Evolutionary conservation across 2,113 vertebrate species (phyloP).

Genomic region (Otis tarda): DNA sequence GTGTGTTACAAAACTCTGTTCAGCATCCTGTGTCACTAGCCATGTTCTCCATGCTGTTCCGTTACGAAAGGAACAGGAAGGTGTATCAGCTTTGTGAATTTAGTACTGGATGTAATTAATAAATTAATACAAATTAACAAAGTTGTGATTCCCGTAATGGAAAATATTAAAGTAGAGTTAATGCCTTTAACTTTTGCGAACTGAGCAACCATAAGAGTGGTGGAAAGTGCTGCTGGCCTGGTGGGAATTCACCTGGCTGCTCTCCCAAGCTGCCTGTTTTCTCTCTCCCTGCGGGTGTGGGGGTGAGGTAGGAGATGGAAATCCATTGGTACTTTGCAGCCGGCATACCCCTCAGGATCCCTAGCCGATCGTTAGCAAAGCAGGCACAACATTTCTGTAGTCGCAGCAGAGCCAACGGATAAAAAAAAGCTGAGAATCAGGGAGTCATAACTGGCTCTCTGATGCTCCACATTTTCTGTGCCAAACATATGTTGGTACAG

Average conservation of each 20-base stretch:
- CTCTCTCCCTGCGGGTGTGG: background rate
- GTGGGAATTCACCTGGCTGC: conserved; percentile 22
- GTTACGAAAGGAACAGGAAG: background rate
- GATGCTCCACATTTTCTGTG: conserved; percentile 46
- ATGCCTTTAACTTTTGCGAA: background rate
- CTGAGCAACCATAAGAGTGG: background rate
- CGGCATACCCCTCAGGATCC: background rate
- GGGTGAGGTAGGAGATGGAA: background rate
- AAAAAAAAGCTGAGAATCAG: conserved; percentile 44
- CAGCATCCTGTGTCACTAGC: background rate
- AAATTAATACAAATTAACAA: background rate
- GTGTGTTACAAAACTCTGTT: background rate
- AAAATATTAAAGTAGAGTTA: background rate
- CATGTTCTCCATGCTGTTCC: background rate
- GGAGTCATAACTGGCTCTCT: conserved; percentile 50
- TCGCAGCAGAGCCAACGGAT: conserved; percentile 7
- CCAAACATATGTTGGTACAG: conserved; percentile 56
- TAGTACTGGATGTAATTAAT: background rate
- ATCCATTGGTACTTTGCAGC: background rate
- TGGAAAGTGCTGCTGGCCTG: conserved; percentile 7
- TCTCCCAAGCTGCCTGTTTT: background rate
- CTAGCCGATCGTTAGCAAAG: background rate
- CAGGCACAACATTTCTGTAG: conserved; percentile 45
- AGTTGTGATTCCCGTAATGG: background rate
- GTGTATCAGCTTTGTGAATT: background rate